Evolutionary conservation across 2,888 invertebrate species (phyloP), one percentile per base, ranked within the genome.

Genomic region (Pollenia labialis): DNA sequence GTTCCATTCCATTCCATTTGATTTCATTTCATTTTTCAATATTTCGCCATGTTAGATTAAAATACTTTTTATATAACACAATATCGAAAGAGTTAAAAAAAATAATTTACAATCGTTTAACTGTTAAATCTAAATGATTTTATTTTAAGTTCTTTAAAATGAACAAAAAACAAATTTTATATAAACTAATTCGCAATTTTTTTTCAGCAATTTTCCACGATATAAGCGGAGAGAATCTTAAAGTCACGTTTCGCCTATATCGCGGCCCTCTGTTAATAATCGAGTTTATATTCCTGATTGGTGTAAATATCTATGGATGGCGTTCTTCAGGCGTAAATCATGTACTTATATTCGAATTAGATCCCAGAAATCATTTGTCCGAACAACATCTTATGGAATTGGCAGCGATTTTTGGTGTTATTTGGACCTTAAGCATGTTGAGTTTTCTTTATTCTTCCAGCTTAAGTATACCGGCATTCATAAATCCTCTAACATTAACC

Each of bases 301-400:
- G 99, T 42, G 96, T 99, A 71, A 99, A 99, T 92, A 98, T 99
- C 0, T 99, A 99, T 92, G 99, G 99, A 8, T 99, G 99, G 99
- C 94, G 99, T 88, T 97, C 98, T 0, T 98, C 98, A 0, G 99
- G 99, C 4, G 99, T 99, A 14, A 99, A 99, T 94, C 99, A 99
- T 92, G 99, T 99, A 0, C 94, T 99, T 2, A 99, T 99, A 89
- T 99, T 99, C 93, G 99, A 99, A 92, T 94, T 99, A 90, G 99
- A 99, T 93, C 99, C 99, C 0, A 94, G 99, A 81, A 98, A 98
- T 93, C 98, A 99, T 93, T 94, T 98, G 0, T 97, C 97, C 0
- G 98, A 99, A 90, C 98, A 99, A 91, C 97, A 99, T 93, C 94
- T 99, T 56, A 98, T 99, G 95, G 99, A 99, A 93, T 93, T 98